A percentile compares a stretch with the other conserved stretches of the same genome.
Conservation (phyloP, 2,888 invertebrate species). For the Mythimna pallens region DNA sequence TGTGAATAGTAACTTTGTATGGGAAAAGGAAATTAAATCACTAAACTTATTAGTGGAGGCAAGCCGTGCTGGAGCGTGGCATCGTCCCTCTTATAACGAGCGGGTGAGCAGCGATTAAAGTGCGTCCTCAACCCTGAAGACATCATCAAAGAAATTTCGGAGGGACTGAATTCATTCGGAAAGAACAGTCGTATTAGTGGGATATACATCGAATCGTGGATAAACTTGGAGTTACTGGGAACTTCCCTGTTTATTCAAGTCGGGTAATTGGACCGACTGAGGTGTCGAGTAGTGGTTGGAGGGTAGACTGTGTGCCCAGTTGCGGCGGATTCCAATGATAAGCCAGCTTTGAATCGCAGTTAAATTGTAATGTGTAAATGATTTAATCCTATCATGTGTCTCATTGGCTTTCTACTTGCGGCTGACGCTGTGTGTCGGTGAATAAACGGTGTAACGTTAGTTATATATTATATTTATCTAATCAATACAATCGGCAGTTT, state of each 20-base stretch:
- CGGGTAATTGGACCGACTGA: conserved; percentile 12
- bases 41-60: conserved; percentile 71
- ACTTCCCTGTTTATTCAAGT: conserved; percentile 9
- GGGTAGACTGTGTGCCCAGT: conserved; percentile 1
- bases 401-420: not conserved
- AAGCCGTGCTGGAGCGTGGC: conserved; percentile 71
- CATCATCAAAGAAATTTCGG: conserved; percentile 53
- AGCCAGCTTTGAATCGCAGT: conserved; percentile 12
- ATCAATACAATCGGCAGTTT: not conserved
- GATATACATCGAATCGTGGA: conserved; percentile 40
- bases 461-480: not conserved
- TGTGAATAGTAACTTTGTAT: conserved; percentile 42
- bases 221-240: conserved; percentile 8
- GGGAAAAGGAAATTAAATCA: conserved; percentile 74
- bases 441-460: not conserved
- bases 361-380: conserved; percentile 14
- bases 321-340: not conserved
- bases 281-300: conserved; percentile 15
- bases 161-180: conserved; percentile 58
- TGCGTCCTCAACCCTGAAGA: conserved; percentile 61
- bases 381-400: not conserved
- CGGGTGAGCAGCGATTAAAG: conserved; percentile 61
- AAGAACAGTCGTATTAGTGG: conserved; percentile 52
- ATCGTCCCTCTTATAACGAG: conserved; percentile 55
- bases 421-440: not conserved